Base-by-base conservation (phyloP, 2,113 vertebrate species). In the Lasiurus borealis region DNA sequence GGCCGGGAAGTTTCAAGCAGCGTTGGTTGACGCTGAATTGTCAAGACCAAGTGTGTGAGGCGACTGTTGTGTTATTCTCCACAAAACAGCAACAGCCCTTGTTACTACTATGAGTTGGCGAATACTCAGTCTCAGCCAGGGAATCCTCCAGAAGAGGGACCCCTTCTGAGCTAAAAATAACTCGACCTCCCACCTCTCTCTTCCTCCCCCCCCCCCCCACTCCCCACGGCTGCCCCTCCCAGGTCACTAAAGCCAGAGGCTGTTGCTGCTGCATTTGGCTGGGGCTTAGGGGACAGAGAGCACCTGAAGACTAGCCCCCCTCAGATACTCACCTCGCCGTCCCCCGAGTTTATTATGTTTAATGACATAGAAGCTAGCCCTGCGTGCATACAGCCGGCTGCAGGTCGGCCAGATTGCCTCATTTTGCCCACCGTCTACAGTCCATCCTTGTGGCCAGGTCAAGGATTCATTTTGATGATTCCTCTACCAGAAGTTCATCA, bases 41-140 rank as follows among this genome's bases (percentile, higher is more conserved):
- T 86, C 85, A 94, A 92, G 93, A 68, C 82, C 12, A 87, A 95
- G 93, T 95, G 96, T 96, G 82, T 90, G 92, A 46, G 95, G 90
- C 82, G 88, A 80, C 12, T 40, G 54, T 86, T 77, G 94, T 92
- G 90, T 94, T 85, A 82, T 96, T 95, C 83, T 93, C 31, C 57
- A 76, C 87, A 81, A 94, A 93, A 94, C 88, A 90, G 95, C 50
- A 92, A 94, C 78, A 93, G 90, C 73, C 73, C 93, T 92, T 72
- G 94, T 92, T 97, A 97, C 95, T 96, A 91, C 94, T 92, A 82
- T 68, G 81, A 96, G 88, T 88, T 87, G 95, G 75, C 18, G n/a
- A 95, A 92, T 76, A 92, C 85, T 93, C 82, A 88, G 72, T 76
- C 72, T 92, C 77, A 50, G 82, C n/a, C 7, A 36, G 85, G 94